Conservation (phyloP, 2,797 vertebrate genomes). For the Lycodopsis pacificus region DNA sequence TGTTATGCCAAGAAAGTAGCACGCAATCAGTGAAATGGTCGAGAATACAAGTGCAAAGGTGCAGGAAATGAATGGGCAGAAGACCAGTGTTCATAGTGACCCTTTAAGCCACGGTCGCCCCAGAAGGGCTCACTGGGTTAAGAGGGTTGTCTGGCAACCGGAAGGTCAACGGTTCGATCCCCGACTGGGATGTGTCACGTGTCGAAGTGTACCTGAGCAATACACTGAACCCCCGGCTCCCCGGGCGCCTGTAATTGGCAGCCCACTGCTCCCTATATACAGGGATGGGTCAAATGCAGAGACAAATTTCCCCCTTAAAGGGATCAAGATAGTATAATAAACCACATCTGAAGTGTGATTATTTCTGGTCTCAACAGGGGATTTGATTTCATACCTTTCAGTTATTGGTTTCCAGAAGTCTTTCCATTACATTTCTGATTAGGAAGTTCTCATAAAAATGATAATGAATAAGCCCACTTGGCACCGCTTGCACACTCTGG, state of each 20-base stretch:
- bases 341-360: neutral
- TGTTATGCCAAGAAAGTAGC: conserved; percentile 15
- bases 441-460: neutral
- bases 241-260: too few species aligned
- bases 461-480: neutral
- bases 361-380: neutral
- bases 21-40: conserved; percentile 7
- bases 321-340: neutral
- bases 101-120: neutral
- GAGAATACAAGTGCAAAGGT: conserved; percentile 12
- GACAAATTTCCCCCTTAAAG: too few species aligned
- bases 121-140: too few species aligned
- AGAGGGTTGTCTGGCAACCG: too few species aligned
- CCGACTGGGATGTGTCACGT: too few species aligned
- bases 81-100: conserved; percentile 9
- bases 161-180: too few species aligned
- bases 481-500: neutral
- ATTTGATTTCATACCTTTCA: neutral
- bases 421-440: neutral
- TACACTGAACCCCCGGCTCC: too few species aligned
- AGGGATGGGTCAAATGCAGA: too few species aligned
- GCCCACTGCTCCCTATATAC: too few species aligned
- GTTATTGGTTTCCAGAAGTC: neutral
- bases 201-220: too few species aligned
- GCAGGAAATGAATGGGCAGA: conserved; percentile 12